These are phyloP conservation scores for Belonocnema kinseyi DNA, from an alignment of 1,140 invertebrate species.

Conservation along the genomic window DNA sequence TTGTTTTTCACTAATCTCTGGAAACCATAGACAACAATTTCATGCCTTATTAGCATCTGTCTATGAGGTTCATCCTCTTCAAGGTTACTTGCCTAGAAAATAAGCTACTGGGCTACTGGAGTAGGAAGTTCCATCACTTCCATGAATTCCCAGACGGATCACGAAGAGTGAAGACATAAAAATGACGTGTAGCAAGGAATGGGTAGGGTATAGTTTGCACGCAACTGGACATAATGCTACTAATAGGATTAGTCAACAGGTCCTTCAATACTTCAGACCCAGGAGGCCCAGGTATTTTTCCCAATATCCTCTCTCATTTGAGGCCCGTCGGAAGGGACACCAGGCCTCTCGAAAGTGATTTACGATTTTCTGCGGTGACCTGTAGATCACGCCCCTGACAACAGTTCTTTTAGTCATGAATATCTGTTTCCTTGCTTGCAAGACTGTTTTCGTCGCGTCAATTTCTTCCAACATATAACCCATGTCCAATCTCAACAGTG, in stretches of 20 bases:
- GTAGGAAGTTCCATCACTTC: conserved; percentile 8
- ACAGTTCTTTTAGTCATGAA: conserved; percentile 43
- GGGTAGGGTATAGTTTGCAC: conserved; percentile 44
- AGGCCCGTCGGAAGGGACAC: conserved; percentile 7
- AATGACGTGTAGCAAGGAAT: conserved; percentile 19
- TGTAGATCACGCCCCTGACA: conserved; percentile 56
- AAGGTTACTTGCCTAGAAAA: conserved; percentile 26
- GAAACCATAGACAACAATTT: conserved; percentile 8
- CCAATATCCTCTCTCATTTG: background rate
- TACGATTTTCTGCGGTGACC: conserved; percentile 57
- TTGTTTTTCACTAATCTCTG: background rate
- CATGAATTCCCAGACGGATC: conserved; percentile 16
- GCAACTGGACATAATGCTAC: conserved; percentile 46
- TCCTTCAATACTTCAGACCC: conserved; percentile 29
- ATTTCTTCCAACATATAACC: background rate
- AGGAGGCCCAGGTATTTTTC: background rate
- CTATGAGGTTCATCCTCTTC: conserved; percentile 12
- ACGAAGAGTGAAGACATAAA: background rate
- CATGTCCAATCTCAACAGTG: background rate
- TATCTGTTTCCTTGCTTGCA: background rate
- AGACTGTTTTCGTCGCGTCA: background rate
- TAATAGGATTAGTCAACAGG: conserved; percentile 64
- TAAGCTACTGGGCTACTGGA: conserved; percentile 11
- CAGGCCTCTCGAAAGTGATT: conserved; percentile 49
- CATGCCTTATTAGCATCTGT: conserved; percentile 6